Base-by-base conservation (phyloP, 1,140 invertebrate genomes). In the Drosophila pandora region DNA sequence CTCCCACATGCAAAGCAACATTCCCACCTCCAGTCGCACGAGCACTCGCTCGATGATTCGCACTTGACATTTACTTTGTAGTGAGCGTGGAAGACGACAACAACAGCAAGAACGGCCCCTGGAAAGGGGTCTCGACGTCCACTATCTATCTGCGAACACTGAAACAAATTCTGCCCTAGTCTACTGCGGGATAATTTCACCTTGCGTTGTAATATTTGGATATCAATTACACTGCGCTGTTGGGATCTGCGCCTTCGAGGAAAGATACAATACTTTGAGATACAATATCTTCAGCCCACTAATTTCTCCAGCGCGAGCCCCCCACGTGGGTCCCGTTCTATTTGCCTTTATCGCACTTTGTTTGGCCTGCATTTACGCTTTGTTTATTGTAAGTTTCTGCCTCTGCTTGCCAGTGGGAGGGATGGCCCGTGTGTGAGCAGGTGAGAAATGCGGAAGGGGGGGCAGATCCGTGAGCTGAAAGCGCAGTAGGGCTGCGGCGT, bases 1-100 rank as follows among this genome's bases (percentile, higher is more conserved):
- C 50, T 52, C 57, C 59, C 60, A 82, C 67, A 57, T 49, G 43
- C 52, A 54, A 21, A 65, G 23, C 50, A 59, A 63, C 54, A 68
- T 47, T 58, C 56, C 65, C 61, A 71, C 48, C 64, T 70, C 54
- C 58, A 65, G 61, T 47, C 75, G 62, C 68, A 58, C 72, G 41
- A 48, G 7, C 47, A 49, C 68, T 22, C 3, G 21, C 9, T 10
- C 21, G 55, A 50, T 77, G 69, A 87, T 87, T 87, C 83, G 79
- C 83, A 87, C 83, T 87, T 88, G 83, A 87, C 83, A 87, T 87
- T 87, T 88, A 88, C 83, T 88, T 87, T 79, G 71, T 76, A 88
- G 83, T 79, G 79, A 88, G 65, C 64, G 64, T 52, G 61, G 67
- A 64, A 56, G 67, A 60, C 41, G 76, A 59, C 52, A 83, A 79